Evolutionary conservation across 53 echinoderm and acorn worm species (phyloP).

Genomic region (Patiria pectinifera): DNA sequence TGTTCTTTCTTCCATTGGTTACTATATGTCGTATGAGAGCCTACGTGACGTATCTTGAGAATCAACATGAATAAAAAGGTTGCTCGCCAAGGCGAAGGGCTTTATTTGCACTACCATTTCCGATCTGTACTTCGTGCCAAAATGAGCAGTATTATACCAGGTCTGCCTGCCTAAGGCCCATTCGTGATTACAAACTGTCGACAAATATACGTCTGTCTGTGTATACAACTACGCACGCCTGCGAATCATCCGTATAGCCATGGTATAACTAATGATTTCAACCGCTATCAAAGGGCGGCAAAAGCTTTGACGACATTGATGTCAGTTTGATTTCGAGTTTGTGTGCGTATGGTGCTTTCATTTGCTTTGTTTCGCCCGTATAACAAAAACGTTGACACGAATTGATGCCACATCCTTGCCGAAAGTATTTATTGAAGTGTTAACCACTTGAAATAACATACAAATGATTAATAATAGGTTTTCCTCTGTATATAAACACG

Average conservation of each 20-base stretch:
- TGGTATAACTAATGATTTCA: background rate
- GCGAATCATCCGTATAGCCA: background rate
- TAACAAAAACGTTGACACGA: too few species aligned
- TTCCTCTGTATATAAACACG: too few species aligned
- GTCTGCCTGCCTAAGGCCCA: background rate
- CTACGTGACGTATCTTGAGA: background rate
- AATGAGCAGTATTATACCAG: background rate
- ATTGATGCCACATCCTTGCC: too few species aligned
- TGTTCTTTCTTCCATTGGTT: too few species aligned
- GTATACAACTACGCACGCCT: background rate
- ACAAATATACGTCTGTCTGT: background rate
- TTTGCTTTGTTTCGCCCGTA: background rate
- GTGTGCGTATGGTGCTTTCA: background rate
- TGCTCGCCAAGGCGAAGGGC: background rate
- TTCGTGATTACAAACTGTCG: background rate
- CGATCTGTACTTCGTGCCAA: background rate
- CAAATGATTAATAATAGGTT: too few species aligned
- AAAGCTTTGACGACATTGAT: background rate
- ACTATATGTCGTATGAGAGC: background rate
- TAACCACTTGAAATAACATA: too few species aligned
- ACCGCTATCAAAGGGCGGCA: background rate
- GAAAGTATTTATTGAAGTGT: too few species aligned
- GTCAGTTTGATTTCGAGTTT: conserved; percentile 12
- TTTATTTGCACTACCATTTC: background rate
- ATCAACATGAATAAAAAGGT: background rate